Evolutionary conservation across 2,113 vertebrate species (phyloP), one percentile per base, ranked within the genome.

Genomic region (Dicaeum eximium): DNA sequence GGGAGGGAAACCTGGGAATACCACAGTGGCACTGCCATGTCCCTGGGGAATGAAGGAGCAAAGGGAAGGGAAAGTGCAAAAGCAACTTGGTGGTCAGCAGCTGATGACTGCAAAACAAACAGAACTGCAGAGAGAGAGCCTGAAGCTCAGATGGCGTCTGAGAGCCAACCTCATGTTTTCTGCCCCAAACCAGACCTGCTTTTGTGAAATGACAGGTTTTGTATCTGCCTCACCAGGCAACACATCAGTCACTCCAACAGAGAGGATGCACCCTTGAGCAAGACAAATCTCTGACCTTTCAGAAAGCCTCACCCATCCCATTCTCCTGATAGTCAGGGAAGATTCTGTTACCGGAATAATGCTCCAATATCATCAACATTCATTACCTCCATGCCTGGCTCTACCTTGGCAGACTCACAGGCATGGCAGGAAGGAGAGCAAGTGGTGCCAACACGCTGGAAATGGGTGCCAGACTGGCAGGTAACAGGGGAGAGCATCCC

Each of bases 11-110:
- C 2, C 48, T 56, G 58, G 50, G 23, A 56, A 56, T 30, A 11
- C 10, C 0, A 0, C 28, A 47, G 58, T 11, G 69, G 7, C 23
- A 66, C 47, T 37, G 53, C 75, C 6, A 0, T 7, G 25, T 28
- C 75, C 80, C 18, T 45, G 53, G 57, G 72, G 50, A 24, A 8
- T 4, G 44, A 67, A 28, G 30, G 51, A 78, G 35, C 4, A 2
- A 15, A 21, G 48, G 40, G 27, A 81, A 65, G 22, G n/a, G 12
- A 56, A 88, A 65, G 23, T 3, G 27, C 38, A 71, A 71, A 75
- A 82, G 35, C 40, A 72, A 12, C 50, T 28, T n/a, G 14, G 28
- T 65, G 62, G 31, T 30, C 62, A 81, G 51, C 38, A 80, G 57
- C 16, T 57, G 64, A 60, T 28, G 61, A 54, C 5, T 50, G 47